Evolutionary conservation across 2,113 vertebrate species (phyloP), one percentile per base, ranked within the genome.

Genomic region (Sigmodon hispidus): DNA sequence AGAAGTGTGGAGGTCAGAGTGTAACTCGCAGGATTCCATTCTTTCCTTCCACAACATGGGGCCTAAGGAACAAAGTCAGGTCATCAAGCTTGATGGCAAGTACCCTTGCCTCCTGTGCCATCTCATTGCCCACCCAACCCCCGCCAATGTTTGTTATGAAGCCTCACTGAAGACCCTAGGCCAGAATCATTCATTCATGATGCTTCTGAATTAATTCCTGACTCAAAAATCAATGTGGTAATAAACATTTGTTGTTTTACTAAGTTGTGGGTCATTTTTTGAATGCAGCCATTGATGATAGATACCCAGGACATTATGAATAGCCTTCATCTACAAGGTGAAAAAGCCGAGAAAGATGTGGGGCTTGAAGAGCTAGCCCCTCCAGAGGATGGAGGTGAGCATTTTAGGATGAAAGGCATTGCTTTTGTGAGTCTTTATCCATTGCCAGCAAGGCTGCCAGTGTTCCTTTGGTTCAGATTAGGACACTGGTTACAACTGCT

Each of bases 151-250:
- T 83, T 69, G 36, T 16, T 43, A 67, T 45, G 11, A 29, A 88
- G 3, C 36, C 12, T 81, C 36, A 24, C 48, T 43, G 19, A 69
- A 91, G 77, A 65, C 52, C 43, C 21, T 31, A 67, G 75, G 29
- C 36, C 55, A 67, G 48, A 72, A 17, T 5, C 26, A 26, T 31
- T 31, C 8, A 70, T 61, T 43, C 75, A 52, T 50, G 48, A 50
- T 43, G n/a, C 70, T 79, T 87, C 61, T 79, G 75, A 83, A 83
- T 69, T 55, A 83, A 83, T 69, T 55, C 88, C 70, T 88, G 84
- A 52, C 26, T 87, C 24, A 70, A 9, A 63, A 87, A 45, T 22
- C 55, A 90, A 29, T 86, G 34, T 59, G 40, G 79, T 50, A 34
- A 73, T 45, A 59, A 70, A 45, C 40, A 7, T 16, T 31, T 40